Base-by-base conservation (phyloP, 2,113 vertebrate species). In the Lates calcarifer region DNA sequence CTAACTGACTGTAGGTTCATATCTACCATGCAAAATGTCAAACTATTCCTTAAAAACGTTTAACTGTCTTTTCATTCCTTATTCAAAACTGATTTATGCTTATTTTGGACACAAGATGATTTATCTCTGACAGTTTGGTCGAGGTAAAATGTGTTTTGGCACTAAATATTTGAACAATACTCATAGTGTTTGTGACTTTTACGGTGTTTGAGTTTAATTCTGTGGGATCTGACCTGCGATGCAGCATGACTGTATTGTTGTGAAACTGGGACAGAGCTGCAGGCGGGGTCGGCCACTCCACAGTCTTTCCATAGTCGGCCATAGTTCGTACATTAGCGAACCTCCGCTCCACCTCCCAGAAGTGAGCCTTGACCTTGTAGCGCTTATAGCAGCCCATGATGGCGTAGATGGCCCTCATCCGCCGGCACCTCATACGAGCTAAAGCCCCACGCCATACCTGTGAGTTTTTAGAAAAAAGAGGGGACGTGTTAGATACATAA, bases 371-470 rank as follows among this genome's bases (percentile, higher is more conserved):
- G 70, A 98, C 96, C 89, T 98, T 98, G 95, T 96, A 95, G 65
- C 95, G 93, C 87, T 95, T 96, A 90, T 96, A 99, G 76, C 89
- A 93, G n/a, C 93, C 91, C 96, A 98, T 97, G 91, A 98, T 97
- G 87, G 92, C 24, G 77, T 96, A 97, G 78, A 96, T 65, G 1
- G 98, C 96, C 0, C 93, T 92, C 82, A 98, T 94, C 2, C 83
- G 76, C 1, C 92, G 91, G 86, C 96, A 98, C 3, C 90, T 92
- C 85, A 87, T 90, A 0, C 97, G 94, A 0, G 97, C 97, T 68
- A 98, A 82, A 1, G 97, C 95, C 0, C 97, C 97, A 0, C 97
- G 95, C 97, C 97, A 98, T 0, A 97, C 95, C 98, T 98, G 55
- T 1, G 14, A 29, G 63, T 26, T 61, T 26, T 60, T 12, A 11